Evolutionary conservation across 2,888 invertebrate species (phyloP).

Genomic region (Hirtodrosophila cameraria): DNA sequence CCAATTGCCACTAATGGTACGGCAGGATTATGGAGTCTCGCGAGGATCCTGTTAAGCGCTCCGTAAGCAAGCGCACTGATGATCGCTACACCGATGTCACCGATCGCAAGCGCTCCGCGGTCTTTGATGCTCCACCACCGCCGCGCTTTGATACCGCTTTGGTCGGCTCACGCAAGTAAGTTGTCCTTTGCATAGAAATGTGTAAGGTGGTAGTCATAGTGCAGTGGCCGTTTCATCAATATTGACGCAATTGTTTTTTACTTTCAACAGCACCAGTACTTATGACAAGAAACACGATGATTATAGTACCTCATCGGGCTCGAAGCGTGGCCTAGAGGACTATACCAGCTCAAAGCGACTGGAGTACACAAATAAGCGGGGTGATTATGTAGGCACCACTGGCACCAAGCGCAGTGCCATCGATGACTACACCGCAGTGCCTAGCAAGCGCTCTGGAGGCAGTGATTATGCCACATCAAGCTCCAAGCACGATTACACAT

Average conservation of each 20-base stretch:
- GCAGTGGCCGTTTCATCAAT: not conserved
- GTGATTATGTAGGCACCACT: conserved; percentile 65
- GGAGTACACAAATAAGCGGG: conserved; percentile 69
- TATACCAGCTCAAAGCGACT: conserved; percentile 75
- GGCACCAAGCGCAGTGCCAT: conserved; percentile 75
- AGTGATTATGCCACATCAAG: conserved; percentile 75
- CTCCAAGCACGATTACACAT: conserved; percentile 76
- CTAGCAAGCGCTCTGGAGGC: conserved; percentile 73
- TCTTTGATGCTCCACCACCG: conserved; percentile 84
- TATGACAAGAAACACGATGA: conserved; percentile 83
- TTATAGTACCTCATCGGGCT: conserved; percentile 74
- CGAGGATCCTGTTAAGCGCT: conserved; percentile 83
- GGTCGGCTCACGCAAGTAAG: conserved; percentile 81
- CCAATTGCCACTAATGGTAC: conserved; percentile 27
- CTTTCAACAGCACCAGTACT: conserved; percentile 40
- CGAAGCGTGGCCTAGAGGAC: conserved; percentile 81
- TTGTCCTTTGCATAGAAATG: not conserved
- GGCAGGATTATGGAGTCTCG: conserved; percentile 83
- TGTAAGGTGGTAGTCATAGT: too few species aligned
- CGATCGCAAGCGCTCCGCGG: conserved; percentile 82
- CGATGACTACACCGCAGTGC: conserved; percentile 76
- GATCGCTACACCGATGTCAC: conserved; percentile 81
- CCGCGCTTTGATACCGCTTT: conserved; percentile 83
- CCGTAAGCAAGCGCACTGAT: conserved; percentile 82
- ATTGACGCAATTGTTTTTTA: not conserved